phyloP scores from a whole-genome alignment of 1,140 invertebrate genomes.

The Proctacanthus coquilletti region DNA sequence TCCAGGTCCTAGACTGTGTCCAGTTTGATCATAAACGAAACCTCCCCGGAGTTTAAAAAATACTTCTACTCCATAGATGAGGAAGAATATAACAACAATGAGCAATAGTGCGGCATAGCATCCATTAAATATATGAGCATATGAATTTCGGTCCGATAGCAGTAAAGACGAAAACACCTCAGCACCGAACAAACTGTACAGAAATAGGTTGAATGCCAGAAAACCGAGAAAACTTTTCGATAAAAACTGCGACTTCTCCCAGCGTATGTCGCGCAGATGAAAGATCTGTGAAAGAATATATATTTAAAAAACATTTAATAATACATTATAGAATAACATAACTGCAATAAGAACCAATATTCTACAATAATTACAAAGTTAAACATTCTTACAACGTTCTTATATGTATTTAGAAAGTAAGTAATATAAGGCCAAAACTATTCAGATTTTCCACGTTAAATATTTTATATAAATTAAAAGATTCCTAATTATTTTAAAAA shows the following conservation, averaged over 20 bases:
- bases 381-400: too few relatives aligned
- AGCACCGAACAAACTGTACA: conserved; percentile 68
- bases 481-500: too few relatives aligned
- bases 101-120: conserved; percentile 82
- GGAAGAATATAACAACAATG: conserved; percentile 82
- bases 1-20: conserved; percentile 21
- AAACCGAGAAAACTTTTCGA: conserved; percentile 89
- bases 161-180: conserved; percentile 42
- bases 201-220: conserved; percentile 76
- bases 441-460: too few relatives aligned
- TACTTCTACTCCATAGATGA: conserved; percentile 89
- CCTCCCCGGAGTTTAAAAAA: conserved; percentile 72
- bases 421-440: too few relatives aligned
- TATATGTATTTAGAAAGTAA: too few relatives aligned
- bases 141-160: conserved; percentile 15
- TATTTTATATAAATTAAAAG: too few relatives aligned
- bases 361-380: too few relatives aligned
- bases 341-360: too few relatives aligned
- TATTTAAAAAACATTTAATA: too few relatives aligned
- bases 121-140: conserved; percentile 69
- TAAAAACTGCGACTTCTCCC: conserved; percentile 75
- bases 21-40: conserved; percentile 30
- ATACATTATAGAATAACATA: too few relatives aligned
- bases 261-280: conserved; percentile 72
- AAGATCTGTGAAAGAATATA: conserved; percentile 67